These are phyloP conservation scores for Danio kyathit DNA, from an alignment of 2,797 vertebrate species.

Conservation along the genomic window DNA sequence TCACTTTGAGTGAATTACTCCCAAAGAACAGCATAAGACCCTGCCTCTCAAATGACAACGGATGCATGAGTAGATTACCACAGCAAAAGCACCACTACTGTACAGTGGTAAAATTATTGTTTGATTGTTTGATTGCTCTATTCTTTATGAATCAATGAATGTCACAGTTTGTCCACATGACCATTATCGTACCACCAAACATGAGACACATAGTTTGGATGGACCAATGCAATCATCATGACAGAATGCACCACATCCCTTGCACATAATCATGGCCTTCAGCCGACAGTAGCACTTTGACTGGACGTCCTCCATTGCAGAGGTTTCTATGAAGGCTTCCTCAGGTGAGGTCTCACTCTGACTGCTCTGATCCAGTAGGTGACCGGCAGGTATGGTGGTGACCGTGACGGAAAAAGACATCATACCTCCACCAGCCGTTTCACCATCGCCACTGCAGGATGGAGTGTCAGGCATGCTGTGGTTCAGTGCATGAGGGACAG, in stretches of 20 bases:
- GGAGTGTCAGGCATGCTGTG: slow-evolving; percentile 71
- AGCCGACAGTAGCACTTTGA: slow-evolving; percentile 97
- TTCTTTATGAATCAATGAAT: background rate
- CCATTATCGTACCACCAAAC: slow-evolving; percentile 92
- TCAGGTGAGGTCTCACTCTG: slow-evolving; percentile 83
- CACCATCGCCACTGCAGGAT: slow-evolving; percentile 80
- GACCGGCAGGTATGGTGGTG: slow-evolving; percentile 91
- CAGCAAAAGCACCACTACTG: slow-evolving; percentile 32
- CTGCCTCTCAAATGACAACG: slow-evolving; percentile 18
- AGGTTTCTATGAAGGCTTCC: slow-evolving; percentile 85
- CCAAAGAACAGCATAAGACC: slow-evolving; percentile 45
- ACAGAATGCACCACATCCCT: slow-evolving; percentile 97
- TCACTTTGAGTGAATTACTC: slow-evolving; percentile 15
- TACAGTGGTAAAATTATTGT: slow-evolving; percentile 16
- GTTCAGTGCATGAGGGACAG: slow-evolving; percentile 84
- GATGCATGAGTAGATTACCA: slow-evolving; percentile 17
- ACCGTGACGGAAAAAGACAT: slow-evolving; percentile 99
- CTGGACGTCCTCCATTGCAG: slow-evolving; percentile 85
- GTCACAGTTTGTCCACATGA: background rate
- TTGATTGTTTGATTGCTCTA: background rate
- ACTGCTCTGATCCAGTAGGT: slow-evolving; percentile 72
- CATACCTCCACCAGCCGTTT: slow-evolving; percentile 66
- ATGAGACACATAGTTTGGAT: slow-evolving; percentile 96
- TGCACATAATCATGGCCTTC: slow-evolving; percentile 99
- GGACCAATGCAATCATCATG: slow-evolving; percentile 98